Evolutionary conservation across 2,888 invertebrate genomes (phyloP).

Genomic region (Endomychus coccineus): DNA sequence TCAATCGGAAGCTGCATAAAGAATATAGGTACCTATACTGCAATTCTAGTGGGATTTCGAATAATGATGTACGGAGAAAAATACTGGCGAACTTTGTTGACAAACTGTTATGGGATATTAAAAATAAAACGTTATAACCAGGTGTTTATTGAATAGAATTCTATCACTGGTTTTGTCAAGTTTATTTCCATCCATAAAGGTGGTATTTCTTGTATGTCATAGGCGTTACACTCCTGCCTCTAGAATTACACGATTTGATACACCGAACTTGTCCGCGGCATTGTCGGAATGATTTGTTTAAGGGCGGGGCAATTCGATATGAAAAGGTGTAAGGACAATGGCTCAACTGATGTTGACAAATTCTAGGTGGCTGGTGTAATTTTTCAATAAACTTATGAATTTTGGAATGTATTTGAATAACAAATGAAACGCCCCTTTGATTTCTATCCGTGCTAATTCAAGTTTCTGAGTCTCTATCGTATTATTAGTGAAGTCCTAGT

Average conservation of each 20-base stretch:
- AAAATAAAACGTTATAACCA: constrained; percentile 13
- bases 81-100: too few species aligned
- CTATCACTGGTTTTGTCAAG: constrained; percentile 27
- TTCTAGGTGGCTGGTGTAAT: constrained; percentile 35
- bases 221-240: constrained; percentile 41
- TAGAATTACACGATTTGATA: constrained; percentile 45
- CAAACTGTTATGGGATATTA: too few species aligned
- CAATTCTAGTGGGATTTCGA: too few species aligned
- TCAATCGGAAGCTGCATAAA: too few species aligned
- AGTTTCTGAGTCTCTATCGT: too few species aligned
- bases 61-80: too few species aligned
- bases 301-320: constrained; percentile 31
- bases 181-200: constrained; percentile 16
- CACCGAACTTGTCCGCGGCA: constrained; percentile 35
- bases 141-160: constrained; percentile 13
- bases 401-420: constrained; percentile 20
- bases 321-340: constrained; percentile 34
- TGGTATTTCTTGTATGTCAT: constrained; percentile 26
- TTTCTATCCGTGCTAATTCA: too few species aligned
- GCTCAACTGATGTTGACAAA: constrained; percentile 38
- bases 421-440: constrained; percentile 10
- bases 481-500: too few species aligned
- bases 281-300: constrained; percentile 36
- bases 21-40: too few species aligned
- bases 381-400: constrained; percentile 35